These are phyloP conservation scores for Anolis carolinensis DNA, from an alignment of 2,113 vertebrate species.

Conservation along the genomic window DNA sequence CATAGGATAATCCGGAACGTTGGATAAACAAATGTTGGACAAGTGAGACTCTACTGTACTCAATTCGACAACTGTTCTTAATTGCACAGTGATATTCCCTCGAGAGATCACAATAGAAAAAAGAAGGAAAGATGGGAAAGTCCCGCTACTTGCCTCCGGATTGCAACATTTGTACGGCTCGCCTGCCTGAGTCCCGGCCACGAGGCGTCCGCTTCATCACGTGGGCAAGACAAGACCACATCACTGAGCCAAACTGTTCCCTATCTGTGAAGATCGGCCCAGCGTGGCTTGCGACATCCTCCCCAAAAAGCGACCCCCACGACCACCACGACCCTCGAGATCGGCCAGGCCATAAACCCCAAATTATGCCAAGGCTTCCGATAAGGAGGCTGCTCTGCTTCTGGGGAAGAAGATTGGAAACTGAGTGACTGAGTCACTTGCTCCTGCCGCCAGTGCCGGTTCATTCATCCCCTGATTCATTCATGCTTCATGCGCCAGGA, in stretches of 20 bases:
- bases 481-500: neutral
- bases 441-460: neutral
- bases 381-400: constrained; percentile 1
- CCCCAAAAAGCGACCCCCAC: neutral
- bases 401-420: neutral
- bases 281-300: no score
- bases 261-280: neutral
- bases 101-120: no score
- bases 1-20: no score
- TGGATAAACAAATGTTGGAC: no score
- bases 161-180: neutral
- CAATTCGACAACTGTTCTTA: neutral
- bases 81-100: neutral
- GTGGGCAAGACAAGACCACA: no score
- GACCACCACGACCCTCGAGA: neutral
- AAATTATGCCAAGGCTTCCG: neutral
- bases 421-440: constrained; percentile 7
- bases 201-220: no score
- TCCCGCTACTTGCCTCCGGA: no score
- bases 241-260: no score
- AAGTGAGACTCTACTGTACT: no score
- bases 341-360: neutral
- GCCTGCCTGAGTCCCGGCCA: neutral
- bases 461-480: constrained; percentile 18
- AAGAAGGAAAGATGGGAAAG: no score